These are phyloP conservation scores for Tipula helvola DNA, from an alignment of 2,888 invertebrate genomes.

Conservation along the genomic window DNA sequence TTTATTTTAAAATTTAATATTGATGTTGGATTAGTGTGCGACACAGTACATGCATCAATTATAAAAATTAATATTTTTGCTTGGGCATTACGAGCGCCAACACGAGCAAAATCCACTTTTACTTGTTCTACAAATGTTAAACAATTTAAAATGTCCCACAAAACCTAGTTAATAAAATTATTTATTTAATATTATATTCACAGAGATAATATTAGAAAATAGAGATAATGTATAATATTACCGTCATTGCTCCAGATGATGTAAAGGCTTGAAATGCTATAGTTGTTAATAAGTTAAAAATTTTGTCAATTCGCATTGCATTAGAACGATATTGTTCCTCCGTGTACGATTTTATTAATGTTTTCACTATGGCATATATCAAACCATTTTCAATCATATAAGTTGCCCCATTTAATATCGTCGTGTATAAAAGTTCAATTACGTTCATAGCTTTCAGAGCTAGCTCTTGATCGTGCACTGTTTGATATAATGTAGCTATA, in stretches of 20 bases:
- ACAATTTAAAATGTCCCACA: constrained; percentile 33
- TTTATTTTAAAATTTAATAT: constrained; percentile 14
- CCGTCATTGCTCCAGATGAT: constrained; percentile 32
- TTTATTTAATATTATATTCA: neutral
- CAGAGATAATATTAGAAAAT: neutral
- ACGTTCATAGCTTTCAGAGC: constrained; percentile 24
- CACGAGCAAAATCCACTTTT: constrained; percentile 24
- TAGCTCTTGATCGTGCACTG: constrained; percentile 19
- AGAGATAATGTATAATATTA: constrained; percentile 17
- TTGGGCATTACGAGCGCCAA: constrained; percentile 28
- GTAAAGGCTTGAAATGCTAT: constrained; percentile 29
- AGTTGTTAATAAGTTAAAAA: constrained; percentile 20
- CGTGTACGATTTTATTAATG: constrained; percentile 23
- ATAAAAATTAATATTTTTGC: constrained; percentile 28
- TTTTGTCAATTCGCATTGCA: neutral
- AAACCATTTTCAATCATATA: constrained; percentile 29
- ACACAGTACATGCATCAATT: constrained; percentile 20
- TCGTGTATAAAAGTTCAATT: constrained; percentile 24
- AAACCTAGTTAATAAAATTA: constrained; percentile 21
- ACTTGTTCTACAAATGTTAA: constrained; percentile 26
- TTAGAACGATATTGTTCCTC: neutral
- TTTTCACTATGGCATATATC: constrained; percentile 29
- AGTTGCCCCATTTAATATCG: constrained; percentile 25
- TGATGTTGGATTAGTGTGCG: neutral
- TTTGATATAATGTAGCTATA: constrained; percentile 27